Percentiles rank a stretch among this genome's conserved stretches.
Evolutionary conservation across 1,140 invertebrate genomes (phyloP).

Genomic region (Zaprionus davidi): DNA sequence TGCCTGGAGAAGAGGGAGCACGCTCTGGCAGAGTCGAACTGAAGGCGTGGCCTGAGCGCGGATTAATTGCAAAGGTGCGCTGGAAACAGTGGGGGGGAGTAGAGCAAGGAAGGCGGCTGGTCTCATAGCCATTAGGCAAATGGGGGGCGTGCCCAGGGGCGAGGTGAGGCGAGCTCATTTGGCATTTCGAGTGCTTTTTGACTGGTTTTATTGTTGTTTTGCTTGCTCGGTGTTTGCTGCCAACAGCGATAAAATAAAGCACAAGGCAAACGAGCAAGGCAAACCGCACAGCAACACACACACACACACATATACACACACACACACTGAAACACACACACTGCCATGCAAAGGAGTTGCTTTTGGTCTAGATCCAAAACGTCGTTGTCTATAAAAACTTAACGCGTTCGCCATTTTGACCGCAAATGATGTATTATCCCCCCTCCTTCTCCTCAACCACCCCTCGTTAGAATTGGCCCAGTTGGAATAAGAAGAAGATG

Average conservation of each 20-base stretch:
- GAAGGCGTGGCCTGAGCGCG: conserved; percentile 37
- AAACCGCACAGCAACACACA: conserved; percentile 28
- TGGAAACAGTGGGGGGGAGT: neutral
- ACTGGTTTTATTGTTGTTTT: conserved; percentile 75
- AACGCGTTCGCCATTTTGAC: conserved; percentile 80
- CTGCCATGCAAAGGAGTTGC: conserved; percentile 36
- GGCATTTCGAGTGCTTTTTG: conserved; percentile 82
- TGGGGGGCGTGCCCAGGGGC: conserved; percentile 30
- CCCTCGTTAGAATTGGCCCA: conserved; percentile 34
- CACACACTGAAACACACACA: conserved; percentile 17
- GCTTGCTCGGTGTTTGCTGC: conserved; percentile 45
- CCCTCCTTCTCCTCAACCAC: neutral
- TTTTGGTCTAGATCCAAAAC: conserved; percentile 80
- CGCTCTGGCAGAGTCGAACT: conserved; percentile 21
- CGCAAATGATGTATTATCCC: conserved; percentile 78
- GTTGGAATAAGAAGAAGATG: conserved; percentile 33
- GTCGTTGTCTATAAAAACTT: conserved; percentile 80
- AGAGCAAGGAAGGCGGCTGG: conserved; percentile 1
- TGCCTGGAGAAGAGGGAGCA: neutral
- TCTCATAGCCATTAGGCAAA: conserved; percentile 49
- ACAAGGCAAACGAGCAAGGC: conserved; percentile 72
- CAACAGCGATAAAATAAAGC: conserved; percentile 82
- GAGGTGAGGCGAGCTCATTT: conserved; percentile 59
- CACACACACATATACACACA: conserved; percentile 20
- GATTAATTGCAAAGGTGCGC: conserved; percentile 61